Evolutionary conservation across 1,140 invertebrate species (phyloP), one percentile per base, ranked within the genome.

Genomic region (Drosophila rufa): DNA sequence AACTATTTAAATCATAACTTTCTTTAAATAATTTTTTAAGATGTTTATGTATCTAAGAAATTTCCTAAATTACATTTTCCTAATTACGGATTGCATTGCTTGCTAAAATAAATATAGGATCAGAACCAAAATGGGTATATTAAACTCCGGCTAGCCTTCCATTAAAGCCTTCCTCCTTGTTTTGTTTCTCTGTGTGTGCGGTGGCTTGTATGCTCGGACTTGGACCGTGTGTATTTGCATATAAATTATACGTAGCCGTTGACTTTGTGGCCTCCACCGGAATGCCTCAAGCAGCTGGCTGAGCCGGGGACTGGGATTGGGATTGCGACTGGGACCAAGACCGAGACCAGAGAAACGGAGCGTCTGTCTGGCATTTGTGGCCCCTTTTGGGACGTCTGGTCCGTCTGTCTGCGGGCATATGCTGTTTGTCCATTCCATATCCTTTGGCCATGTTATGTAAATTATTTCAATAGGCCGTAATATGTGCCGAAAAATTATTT

Each of bases 191-290:
- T 80, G 70, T 73, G 59, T 73, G 51, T 79, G 58, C 53, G 47
- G 50, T 68, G 68, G 74, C 78, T 64, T 62, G 51, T 76, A 51
- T 61, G 74, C 53, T 82, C 75, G 73, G 83, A 82, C 79, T 80
- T 80, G 71, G 61, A 87, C 80, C 84, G 80, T 87, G 80, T 89
- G 84, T 89, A 89, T 89, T 89, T 89, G 85, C 84, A 89, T 90
- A 89, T 90, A 89, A 89, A 89, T 89, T 89, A 89, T 89, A 90
- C 81, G 78, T 81, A 79, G 85, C 85, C 80, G 83, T 89, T 89
- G 84, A 89, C 84, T 89, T 89, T 84, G 80, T 89, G 85, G 76
- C 83, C 83, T 87, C 84, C 71, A 66, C 68, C 76, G 83, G 84
- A 83, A 89, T 87, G 83, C 83, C 83, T 87, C 80, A 89, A 89